phyloP scores from a whole-genome alignment of 2,797 vertebrate species.

The Centropyge bicolor region DNA sequence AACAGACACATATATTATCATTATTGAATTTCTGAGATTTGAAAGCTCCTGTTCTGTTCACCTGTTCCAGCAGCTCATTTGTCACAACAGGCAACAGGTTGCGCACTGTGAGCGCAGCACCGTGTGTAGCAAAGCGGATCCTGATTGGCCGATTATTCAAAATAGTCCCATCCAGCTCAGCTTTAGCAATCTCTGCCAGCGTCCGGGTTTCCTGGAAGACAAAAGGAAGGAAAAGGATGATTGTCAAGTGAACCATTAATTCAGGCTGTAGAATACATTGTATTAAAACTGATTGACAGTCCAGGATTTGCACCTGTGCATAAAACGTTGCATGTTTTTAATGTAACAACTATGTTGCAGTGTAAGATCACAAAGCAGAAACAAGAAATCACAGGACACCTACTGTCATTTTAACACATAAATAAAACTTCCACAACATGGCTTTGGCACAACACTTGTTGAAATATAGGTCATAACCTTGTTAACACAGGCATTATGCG shows the following conservation, averaged over 20 bases:
- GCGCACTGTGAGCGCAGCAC: slow-evolving; percentile 92
- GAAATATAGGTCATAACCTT: not conserved
- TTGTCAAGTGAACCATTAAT: not conserved
- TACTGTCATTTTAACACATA: not conserved
- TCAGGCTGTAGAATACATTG: not conserved
- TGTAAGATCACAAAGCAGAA: not conserved
- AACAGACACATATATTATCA: too few species aligned
- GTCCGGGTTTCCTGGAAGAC: slow-evolving; percentile 93
- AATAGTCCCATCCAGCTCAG: slow-evolving; percentile 93
- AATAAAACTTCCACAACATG: not conserved
- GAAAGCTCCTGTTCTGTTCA: slow-evolving; percentile 2
- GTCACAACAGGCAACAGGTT: slow-evolving; percentile 96
- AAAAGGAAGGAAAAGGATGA: not conserved
- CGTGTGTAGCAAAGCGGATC: slow-evolving; percentile 95
- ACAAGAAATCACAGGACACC: too few species aligned
- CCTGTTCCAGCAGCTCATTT: slow-evolving; percentile 96
- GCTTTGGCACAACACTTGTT: not conserved
- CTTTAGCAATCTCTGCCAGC: slow-evolving; percentile 97
- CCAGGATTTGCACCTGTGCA: too few species aligned
- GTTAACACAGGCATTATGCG: not conserved
- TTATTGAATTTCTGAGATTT: not conserved
- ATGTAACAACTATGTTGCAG: too few species aligned
- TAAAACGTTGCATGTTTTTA: too few species aligned
- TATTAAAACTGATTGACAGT: not conserved
- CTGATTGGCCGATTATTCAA: slow-evolving; percentile 93